Conservation (phyloP, 1,140 invertebrate genomes). For the Homalodisca vitripennis region DNA sequence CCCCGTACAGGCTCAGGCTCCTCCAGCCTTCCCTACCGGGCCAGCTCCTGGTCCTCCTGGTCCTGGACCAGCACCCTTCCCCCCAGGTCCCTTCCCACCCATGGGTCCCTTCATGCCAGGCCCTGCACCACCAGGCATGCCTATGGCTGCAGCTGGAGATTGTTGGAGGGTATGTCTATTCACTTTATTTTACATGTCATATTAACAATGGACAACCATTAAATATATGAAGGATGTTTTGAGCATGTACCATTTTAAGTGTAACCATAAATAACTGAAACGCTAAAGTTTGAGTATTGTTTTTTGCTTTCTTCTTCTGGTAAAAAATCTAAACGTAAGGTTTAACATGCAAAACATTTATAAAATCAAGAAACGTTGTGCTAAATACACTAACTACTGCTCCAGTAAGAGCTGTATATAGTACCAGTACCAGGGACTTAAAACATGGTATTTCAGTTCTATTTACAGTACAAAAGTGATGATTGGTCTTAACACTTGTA, state of each 20-base stretch:
- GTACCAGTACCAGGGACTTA: too few relatives aligned
- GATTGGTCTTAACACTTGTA: not conserved
- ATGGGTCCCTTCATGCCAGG: not conserved
- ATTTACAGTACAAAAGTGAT: too few relatives aligned
- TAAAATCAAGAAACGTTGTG: too few relatives aligned
- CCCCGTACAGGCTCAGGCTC: not conserved
- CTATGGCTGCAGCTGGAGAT: not conserved
- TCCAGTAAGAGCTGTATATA: too few relatives aligned
- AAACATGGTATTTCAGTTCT: too few relatives aligned
- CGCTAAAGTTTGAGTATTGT: not conserved
- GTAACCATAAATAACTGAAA: too few relatives aligned
- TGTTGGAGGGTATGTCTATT: not conserved
- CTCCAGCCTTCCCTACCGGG: not conserved
- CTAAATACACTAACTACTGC: too few relatives aligned
- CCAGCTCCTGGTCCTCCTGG: not conserved
- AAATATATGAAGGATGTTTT: too few relatives aligned
- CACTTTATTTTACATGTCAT: not conserved
- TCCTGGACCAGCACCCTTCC: not conserved
- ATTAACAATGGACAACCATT: too few relatives aligned
- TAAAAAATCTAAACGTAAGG: not conserved
- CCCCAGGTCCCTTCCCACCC: not conserved
- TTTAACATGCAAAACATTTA: not conserved
- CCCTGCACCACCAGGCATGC: not conserved
- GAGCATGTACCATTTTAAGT: too few relatives aligned
- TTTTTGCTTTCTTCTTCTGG: not conserved